Percentiles rank a stretch among this genome's conserved stretches.
These are phyloP conservation scores for Pseudomugil gertrudae DNA, from an alignment of 2,797 vertebrate species.

Conservation along the genomic window DNA sequence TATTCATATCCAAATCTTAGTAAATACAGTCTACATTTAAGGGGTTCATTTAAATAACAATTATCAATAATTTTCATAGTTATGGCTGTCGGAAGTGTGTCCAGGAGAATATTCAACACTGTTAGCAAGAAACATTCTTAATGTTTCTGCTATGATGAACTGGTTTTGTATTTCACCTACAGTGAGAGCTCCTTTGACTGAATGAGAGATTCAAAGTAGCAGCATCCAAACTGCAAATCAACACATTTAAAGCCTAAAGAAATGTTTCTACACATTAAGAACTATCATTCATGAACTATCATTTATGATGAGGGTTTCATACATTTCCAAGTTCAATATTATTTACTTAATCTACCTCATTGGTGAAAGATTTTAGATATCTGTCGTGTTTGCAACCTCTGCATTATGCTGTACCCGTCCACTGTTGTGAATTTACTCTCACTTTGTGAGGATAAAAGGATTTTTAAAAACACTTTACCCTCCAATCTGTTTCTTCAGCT, in stretches of 20 bases:
- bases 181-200: not conserved
- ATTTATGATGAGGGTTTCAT: not conserved
- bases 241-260: not conserved
- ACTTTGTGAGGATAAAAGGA: not conserved
- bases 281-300: not conserved
- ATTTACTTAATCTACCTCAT: not conserved
- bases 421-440: not conserved
- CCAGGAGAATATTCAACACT: not conserved
- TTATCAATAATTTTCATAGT: not conserved
- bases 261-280: not conserved
- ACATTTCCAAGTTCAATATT: not conserved
- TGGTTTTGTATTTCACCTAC: not conserved
- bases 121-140: not conserved
- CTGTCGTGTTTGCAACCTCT: not conserved
- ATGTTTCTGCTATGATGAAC: not conserved
- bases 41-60: not conserved
- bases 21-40: not conserved
- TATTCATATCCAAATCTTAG: too few relatives aligned
- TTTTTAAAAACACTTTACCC: constrained; percentile 80
- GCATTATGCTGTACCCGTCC: not conserved
- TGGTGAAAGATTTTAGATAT: not conserved
- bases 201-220: constrained; percentile 1
- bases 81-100: too few relatives aligned
- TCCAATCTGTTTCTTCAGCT: constrained; percentile 97
- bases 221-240: not conserved